These are phyloP conservation scores for Chondrosia reniformis DNA, from an alignment of 37 sponge, comb jelly and placozoan genomes.

Conservation along the genomic window DNA sequence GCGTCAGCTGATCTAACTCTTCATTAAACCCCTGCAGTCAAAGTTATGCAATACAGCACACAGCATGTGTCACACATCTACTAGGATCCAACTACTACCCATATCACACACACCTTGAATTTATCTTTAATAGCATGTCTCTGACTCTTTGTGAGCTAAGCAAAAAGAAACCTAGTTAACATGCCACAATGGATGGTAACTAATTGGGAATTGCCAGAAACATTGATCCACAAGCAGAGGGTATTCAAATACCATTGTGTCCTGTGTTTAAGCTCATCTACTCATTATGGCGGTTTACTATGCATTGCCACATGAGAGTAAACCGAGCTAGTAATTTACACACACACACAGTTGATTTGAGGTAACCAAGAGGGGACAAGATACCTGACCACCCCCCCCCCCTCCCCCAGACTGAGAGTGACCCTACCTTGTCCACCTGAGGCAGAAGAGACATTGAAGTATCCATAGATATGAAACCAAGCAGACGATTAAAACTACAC, in stretches of 20 bases:
- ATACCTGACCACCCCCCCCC: no score
- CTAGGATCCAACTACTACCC: not conserved
- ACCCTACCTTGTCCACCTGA: constrained; percentile 1
- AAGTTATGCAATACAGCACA: not conserved
- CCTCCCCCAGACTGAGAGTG: no score
- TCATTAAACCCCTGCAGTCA: constrained; percentile 76
- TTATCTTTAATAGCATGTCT: constrained; percentile 79
- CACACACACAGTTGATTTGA: no score
- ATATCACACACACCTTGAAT: constrained; percentile 62
- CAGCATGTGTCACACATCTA: not conserved
- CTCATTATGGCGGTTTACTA: no score
- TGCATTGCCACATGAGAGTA: no score
- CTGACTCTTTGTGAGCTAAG: constrained; percentile 52
- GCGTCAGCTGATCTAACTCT: constrained; percentile 77
- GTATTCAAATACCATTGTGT: no score
- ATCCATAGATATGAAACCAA: not conserved
- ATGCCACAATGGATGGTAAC: no score
- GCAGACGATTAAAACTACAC: not conserved
- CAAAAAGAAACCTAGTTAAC: not conserved
- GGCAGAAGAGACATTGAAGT: not conserved
- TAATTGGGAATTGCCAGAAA: no score
- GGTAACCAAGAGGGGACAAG: no score
- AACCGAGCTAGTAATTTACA: no score
- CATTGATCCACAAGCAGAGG: no score
- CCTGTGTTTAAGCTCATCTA: no score